A percentile compares a stretch with the other conserved stretches of the same genome.
phyloP scores from a whole-genome alignment of 2,113 vertebrate genomes.

The Progne subis region DNA sequence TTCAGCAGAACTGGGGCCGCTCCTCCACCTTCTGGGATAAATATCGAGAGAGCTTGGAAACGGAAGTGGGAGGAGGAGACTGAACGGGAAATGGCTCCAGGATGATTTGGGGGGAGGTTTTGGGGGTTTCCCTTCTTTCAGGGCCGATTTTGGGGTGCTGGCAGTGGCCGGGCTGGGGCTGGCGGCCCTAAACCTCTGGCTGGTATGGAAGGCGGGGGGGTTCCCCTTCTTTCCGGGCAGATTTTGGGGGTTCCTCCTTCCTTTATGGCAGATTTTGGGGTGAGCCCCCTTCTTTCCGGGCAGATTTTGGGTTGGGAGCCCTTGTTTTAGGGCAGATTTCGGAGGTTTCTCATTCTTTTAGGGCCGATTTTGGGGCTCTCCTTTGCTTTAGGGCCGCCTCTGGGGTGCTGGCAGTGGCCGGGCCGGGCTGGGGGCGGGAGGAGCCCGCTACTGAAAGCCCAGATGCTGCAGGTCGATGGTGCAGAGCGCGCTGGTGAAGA shows the following conservation, averaged over 20 bases:
- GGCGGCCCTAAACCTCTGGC: too few species aligned
- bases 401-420: too few species aligned
- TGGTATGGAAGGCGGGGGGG: too few species aligned
- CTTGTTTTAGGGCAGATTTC: too few species aligned
- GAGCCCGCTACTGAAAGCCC: too few species aligned
- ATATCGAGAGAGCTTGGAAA: not conserved
- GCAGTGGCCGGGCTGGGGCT: too few species aligned
- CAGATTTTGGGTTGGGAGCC: too few species aligned
- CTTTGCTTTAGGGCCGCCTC: too few species aligned
- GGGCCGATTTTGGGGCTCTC: not conserved
- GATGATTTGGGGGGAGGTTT: fast-evolving
- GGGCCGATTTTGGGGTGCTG: not conserved
- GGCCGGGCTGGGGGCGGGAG: too few species aligned
- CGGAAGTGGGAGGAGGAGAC: not conserved
- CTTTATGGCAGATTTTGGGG: not conserved
- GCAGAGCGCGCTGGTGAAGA: slow-evolving; percentile 92
- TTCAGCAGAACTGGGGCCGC: slow-evolving; percentile 41
- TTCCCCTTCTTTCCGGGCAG: not conserved
- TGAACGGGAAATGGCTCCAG: not conserved
- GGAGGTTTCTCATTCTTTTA: too few species aligned
- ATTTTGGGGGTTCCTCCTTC: not conserved
- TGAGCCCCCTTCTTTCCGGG: too few species aligned
- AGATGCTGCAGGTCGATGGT: slow-evolving; percentile 82
- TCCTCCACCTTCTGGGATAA: not conserved
- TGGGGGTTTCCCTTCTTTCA: not conserved